These are phyloP conservation scores for Polydrusus pterygomalis DNA, from an alignment of 2,888 invertebrate genomes.

Conservation along the genomic window DNA sequence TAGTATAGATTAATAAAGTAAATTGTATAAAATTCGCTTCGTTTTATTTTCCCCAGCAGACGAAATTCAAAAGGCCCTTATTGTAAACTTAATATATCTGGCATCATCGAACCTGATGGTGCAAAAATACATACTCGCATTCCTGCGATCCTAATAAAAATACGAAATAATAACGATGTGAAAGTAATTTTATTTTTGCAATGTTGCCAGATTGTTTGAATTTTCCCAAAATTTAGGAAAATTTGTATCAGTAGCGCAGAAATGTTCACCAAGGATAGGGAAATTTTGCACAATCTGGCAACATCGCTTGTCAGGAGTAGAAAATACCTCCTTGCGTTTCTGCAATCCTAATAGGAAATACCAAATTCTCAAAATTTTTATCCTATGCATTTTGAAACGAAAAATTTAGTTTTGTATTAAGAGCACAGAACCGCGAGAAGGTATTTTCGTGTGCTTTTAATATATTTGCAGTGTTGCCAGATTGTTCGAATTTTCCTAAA, in stretches of 20 bases:
- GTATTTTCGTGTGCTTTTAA: no score
- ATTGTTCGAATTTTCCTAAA: background rate
- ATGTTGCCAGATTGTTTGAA: background rate
- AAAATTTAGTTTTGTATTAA: no score
- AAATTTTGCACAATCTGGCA: background rate
- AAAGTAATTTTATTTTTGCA: no score
- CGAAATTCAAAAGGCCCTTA: no score
- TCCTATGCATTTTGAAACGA: no score
- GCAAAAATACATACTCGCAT: no score
- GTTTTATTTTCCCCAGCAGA: background rate
- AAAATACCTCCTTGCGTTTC: constrained; percentile 1
- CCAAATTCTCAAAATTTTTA: no score
- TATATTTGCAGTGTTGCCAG: background rate
- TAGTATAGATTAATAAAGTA: constrained; percentile 52
- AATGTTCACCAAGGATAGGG: background rate
- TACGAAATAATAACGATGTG: no score
- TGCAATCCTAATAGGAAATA: background rate
- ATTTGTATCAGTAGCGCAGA: background rate
- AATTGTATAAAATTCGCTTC: constrained; percentile 38
- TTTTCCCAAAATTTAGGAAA: background rate
- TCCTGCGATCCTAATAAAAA: background rate
- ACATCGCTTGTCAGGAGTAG: background rate
- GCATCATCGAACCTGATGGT: no score
- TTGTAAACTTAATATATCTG: no score
- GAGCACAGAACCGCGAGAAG: no score